Evolutionary conservation across 2,113 vertebrate species (phyloP), one percentile per base, ranked within the genome.

Genomic region (Pygathrix nemaeus): DNA sequence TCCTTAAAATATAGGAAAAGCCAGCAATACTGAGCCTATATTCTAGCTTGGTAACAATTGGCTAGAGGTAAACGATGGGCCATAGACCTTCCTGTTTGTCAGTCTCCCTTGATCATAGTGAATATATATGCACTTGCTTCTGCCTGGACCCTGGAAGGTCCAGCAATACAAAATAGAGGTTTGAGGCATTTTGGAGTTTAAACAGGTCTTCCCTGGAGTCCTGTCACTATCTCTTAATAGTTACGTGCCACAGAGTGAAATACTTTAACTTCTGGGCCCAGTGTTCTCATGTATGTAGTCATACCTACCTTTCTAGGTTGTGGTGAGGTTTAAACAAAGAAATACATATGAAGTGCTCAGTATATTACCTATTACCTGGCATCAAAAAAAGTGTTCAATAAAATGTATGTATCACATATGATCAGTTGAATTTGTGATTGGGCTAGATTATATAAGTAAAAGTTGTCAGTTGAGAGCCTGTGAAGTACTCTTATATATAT

Each of bases 321-420:
- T 66, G 18, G n/a, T 91, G 38, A 95, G 17, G 16, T 82, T 93
- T 95, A 88, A 87, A 87, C 70, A 79, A 91, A 66, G 75, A 83
- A 86, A 78, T 84, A 64, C n/a, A 25, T 81, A 11, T 43, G 50
- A 96, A 86, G 13, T 78, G n/a, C 92, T 92, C 85, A 66, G 27
- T 82, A 55, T 82, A 84, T 91, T 81, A 23, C 52, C 18, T 55
- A 20, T 55, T 55, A 55, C 55, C 59, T 94, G 68, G 21, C 68
- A 55, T 72, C 17, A n/a, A 66, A 70, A 55, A 88, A 83, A 85
- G 43, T 88, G 64, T 80, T 93, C 78, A 90, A 0, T 91, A 90
- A 95, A 88, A 88, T 90, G 50, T 94, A 18, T 94, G 21, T 81
- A 72, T 92, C 48, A 78, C 23, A 55, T 87, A 40, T 23, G 45